phyloP scores from a whole-genome alignment of 2,888 invertebrate species.

The Allophyes oxyacanthae region DNA sequence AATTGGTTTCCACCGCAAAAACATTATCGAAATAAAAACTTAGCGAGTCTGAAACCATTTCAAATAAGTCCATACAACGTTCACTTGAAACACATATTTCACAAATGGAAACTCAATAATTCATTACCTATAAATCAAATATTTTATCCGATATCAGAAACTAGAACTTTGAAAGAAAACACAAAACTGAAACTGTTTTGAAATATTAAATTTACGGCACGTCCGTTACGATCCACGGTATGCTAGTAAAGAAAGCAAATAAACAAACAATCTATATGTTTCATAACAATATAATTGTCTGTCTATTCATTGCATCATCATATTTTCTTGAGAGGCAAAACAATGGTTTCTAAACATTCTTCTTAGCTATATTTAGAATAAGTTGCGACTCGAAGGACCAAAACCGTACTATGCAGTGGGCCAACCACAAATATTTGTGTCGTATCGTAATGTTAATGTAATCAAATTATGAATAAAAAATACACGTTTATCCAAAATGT shows the following conservation, averaged over 20 bases:
- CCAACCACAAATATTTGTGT: too few relatives aligned
- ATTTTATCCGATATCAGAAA: constrained; percentile 7
- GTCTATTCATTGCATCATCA: constrained; percentile 11
- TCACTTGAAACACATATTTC: constrained; percentile 16
- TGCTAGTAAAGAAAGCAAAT: background rate
- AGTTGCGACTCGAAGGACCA: too few relatives aligned
- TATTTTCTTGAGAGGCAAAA: background rate
- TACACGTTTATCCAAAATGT: too few relatives aligned
- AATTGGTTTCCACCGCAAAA: background rate
- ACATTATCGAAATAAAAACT: constrained; percentile 1
- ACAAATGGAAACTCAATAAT: constrained; percentile 26
- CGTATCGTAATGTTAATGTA: too few relatives aligned
- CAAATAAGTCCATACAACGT: background rate
- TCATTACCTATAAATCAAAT: constrained; percentile 28
- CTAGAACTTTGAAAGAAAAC: constrained; percentile 20
- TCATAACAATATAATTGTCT: constrained; percentile 2
- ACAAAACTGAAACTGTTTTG: constrained; percentile 1
- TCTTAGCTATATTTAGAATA: too few relatives aligned
- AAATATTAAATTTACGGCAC: constrained; percentile 8
- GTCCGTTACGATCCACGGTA: constrained; percentile 1
- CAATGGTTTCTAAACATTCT: background rate
- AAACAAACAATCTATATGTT: background rate
- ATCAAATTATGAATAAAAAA: too few relatives aligned
- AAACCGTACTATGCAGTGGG: too few relatives aligned
- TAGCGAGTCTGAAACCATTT: too few relatives aligned